Evolutionary conservation across 2,797 vertebrate genomes (phyloP).

Genomic region (Microctenopoma steveboyesi): DNA sequence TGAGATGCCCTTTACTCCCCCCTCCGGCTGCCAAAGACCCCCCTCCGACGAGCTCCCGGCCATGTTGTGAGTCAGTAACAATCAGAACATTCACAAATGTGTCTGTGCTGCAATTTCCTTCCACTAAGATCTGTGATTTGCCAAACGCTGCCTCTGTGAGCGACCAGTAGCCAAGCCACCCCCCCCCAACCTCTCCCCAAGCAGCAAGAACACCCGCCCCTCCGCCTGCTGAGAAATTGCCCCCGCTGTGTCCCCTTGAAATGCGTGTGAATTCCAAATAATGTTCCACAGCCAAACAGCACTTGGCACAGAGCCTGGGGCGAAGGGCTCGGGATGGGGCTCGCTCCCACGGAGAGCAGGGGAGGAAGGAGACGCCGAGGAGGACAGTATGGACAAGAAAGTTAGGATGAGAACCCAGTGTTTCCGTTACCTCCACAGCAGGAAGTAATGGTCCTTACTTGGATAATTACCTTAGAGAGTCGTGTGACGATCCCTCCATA

Average conservation of each 20-base stretch:
- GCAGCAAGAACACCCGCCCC: conserved; percentile 35
- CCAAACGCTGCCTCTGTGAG: conserved; percentile 59
- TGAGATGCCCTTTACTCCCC: conserved; percentile 52
- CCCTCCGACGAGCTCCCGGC: conserved; percentile 29
- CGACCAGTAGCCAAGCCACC: conserved; percentile 33
- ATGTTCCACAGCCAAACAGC: conserved; percentile 63
- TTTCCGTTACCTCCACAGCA: too few relatives aligned
- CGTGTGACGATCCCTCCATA: too few relatives aligned
- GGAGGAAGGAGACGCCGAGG: conserved; percentile 9
- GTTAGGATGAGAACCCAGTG: not conserved
- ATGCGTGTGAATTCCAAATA: conserved; percentile 73
- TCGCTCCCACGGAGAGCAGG: conserved; percentile 57
- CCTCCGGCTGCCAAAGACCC: conserved; percentile 24
- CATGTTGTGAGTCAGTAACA: conserved; percentile 67
- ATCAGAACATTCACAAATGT: conserved; percentile 72
- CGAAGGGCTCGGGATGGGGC: conserved; percentile 35
- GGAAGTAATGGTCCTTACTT: too few relatives aligned
- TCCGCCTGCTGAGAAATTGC: conserved; percentile 63
- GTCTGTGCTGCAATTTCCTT: conserved; percentile 57
- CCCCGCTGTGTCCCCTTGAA: conserved; percentile 59
- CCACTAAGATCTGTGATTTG: conserved; percentile 55
- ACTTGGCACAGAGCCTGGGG: conserved; percentile 47
- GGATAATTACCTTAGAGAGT: too few relatives aligned
- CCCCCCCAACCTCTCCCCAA: conserved; percentile 20
- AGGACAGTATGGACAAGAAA: not conserved